Base-by-base conservation (phyloP, 1,140 invertebrate species). In the Tetramorium alpestre region DNA sequence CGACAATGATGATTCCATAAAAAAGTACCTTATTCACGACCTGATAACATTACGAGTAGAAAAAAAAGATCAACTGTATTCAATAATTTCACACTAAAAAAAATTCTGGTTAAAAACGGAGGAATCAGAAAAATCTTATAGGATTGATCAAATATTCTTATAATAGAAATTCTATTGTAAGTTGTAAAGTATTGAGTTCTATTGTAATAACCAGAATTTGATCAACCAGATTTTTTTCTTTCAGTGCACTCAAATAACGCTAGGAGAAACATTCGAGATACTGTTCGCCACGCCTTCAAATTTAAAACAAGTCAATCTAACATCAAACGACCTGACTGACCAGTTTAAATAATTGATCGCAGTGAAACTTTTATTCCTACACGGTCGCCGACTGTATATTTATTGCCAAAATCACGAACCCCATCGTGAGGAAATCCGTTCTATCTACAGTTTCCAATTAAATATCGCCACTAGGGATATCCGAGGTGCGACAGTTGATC, bases 401-500 rank as follows among this genome's bases (percentile, higher is more conserved):
- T 62, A 84, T 73, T 49, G 38, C 6, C 41, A 13, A 75, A 75
- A 60, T 13, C 54, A 28, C 25, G 41, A 5, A 22, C 3, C 41
- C 7, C 25, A 56, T 44, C 67, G 38, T 2, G 1, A 3, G 22
- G 51, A 58, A 51, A 67, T 70, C 80, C 51, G 25, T 60, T 60
- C 54, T 5, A 47, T 47, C 67, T 54, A 25, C 51, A 60, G 69
- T 60, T 84, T 67, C 80, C 80, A 84, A 84, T 84, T 84, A 84
- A 84, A 84, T 84, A 84, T 62, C 69, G 54, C 69, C 80, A 64
- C 67, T 41, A 58, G 67, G 69, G 69, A 84, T 73, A 73, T 11
- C 54, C 69, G 54, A 75, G 69, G 69, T 75, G 80, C 69, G 69
- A 84, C 80, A 84, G 69, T 84, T 84, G 80, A 84, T 84, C 80